A percentile compares a stretch with the other conserved stretches of the same genome.
Conservation (phyloP, 1,140 invertebrate species). For the Uloborus diversus region DNA sequence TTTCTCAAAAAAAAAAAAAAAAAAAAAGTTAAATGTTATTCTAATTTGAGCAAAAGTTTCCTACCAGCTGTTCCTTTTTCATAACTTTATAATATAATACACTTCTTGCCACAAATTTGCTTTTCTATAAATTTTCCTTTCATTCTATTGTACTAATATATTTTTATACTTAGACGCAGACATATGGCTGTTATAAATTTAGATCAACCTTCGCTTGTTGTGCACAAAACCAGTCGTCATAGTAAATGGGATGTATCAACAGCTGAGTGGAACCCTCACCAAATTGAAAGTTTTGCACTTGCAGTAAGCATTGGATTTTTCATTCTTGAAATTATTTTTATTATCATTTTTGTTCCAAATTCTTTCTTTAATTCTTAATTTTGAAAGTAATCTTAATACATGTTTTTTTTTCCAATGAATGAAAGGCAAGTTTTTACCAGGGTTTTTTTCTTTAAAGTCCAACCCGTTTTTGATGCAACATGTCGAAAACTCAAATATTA, state of each 20-base stretch:
- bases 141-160: background rate
- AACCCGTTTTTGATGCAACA: background rate
- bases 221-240: constrained; percentile 71
- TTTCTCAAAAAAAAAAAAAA: too few species aligned
- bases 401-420: constrained; percentile 30
- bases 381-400: constrained; percentile 50
- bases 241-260: constrained; percentile 93
- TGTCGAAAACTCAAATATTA: background rate
- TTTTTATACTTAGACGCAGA: constrained; percentile 71
- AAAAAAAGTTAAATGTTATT: too few species aligned
- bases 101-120: background rate
- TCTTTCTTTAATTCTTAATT: constrained; percentile 55
- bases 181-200: constrained; percentile 83
- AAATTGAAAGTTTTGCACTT: constrained; percentile 85
- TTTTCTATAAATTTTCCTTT: background rate
- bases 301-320: constrained; percentile 85
- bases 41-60: too few species aligned
- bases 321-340: too few species aligned
- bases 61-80: too few species aligned
- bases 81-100: background rate
- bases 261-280: constrained; percentile 90
- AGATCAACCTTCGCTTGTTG: constrained; percentile 75
- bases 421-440: background rate
- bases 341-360: background rate
- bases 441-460: background rate